Evolutionary conservation across 2,888 invertebrate genomes (phyloP).

Genomic region (Gibbula magus): DNA sequence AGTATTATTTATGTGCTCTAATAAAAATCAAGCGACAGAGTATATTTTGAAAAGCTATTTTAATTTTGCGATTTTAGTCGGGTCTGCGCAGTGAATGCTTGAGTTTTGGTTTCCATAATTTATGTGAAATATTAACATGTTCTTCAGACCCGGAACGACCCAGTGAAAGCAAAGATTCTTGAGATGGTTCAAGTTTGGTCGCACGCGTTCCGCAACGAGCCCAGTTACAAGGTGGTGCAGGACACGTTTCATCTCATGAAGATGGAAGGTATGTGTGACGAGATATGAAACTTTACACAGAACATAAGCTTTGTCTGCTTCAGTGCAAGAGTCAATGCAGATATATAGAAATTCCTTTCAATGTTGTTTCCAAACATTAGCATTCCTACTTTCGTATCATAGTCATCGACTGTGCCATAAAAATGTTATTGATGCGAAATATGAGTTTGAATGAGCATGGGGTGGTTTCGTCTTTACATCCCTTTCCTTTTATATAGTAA

Average conservation of each 20-base stretch:
- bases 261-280: constrained; percentile 82
- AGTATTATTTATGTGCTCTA: background rate
- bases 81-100: background rate
- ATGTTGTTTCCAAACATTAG: no score
- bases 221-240: constrained; percentile 91
- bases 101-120: background rate
- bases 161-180: constrained; percentile 83
- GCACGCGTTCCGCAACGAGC: constrained; percentile 94
- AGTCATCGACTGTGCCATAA: no score
- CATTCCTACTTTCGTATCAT: no score
- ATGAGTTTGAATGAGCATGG: no score
- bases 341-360: no score
- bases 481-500: no score
- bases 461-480: no score
- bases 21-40: background rate
- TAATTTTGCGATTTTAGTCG: background rate
- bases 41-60: background rate
- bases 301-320: no score
- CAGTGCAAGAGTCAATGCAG: no score
- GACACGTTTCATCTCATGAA: constrained; percentile 96
- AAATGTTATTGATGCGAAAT: no score
- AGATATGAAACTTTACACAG: no score
- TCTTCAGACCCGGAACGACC: constrained; percentile 67
- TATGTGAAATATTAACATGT: background rate
- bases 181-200: constrained; percentile 98